Evolutionary conservation across 2,113 vertebrate species (phyloP), one percentile per base, ranked within the genome.

Genomic region (Pollimyrus isidori): DNA sequence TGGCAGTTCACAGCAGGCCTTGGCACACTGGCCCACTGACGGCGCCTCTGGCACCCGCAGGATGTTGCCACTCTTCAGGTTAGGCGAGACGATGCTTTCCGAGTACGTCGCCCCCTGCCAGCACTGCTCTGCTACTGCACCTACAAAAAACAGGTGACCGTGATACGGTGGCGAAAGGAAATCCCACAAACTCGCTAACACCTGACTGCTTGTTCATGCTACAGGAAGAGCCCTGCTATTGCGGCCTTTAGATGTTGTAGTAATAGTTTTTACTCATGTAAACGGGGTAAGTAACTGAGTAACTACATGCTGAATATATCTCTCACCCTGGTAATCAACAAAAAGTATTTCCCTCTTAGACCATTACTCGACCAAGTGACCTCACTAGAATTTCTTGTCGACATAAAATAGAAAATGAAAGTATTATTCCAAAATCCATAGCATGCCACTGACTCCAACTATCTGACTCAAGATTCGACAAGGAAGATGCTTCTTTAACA

Each of bases 1-100:
- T 0, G 94, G 91, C 39, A 97, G 93, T 88, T 97, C 95, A 87
- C 97, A 98, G 92, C 97, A 97, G 0, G 97, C 97, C 0, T 94
- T 91, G 0, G 94, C 95, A 88, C 97, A 98, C 91, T 96, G 96
- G 0, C 94, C 89, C 91, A 97, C 85, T 0, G 97, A 95, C 4
- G 93, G 1, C 21, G 94, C 96, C 0, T 95, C 95, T 0, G 97
- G 96, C 0, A 97, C 96, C 7, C 95, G 94, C 92, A 96, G 91
- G 89, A 97, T 96, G 87, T 95, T 95, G 58, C 95, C 95, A 53
- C 92, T 96, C 90, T 96, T 95, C 90, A 96, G 91, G 85, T 95
- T 95, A 0, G 97, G 97, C 46, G 96, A 96, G 90, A 98, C 96
- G 62, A 97, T 94, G 0, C 96, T 96, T 91, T 96, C 94, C 0